Evolutionary conservation across 2,888 invertebrate species (phyloP), one percentile per base, ranked within the genome.

Genomic region (Drosophila formosana): DNA sequence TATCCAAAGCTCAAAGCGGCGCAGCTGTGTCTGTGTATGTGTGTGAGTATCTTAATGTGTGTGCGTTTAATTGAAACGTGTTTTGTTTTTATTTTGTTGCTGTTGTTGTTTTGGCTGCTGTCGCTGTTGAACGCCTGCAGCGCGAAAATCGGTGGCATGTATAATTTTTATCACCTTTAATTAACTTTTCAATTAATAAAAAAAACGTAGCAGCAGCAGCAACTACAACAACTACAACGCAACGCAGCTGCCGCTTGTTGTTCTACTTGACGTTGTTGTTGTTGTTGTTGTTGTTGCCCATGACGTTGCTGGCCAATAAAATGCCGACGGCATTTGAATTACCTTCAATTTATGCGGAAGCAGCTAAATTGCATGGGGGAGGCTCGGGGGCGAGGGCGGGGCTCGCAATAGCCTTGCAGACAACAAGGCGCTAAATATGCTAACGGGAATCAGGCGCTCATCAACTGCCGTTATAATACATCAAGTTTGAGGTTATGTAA

Each of bases 161-260:
- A 88, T 90, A 90, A 90, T 89, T 90, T 90, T 90, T 90, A 90
- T 90, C 90, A 88, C 90, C 89, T 90, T 90, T 90, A 90, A 90
- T 90, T 90, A 90, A 90, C 88, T 90, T 90, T 90, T 90, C 90
- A 90, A 90, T 90, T 90, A 90, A 90, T 90, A 90, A 88, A 89
- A 89, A 86, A 88, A 82, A 64, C 56, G 60, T 51, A 72, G 43
- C 72, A 56, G 49, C 69, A 62, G 23, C 64, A 25, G n/a, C 64
- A 58, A 49, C 72, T 60, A 39, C 68, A 73, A 50, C 51, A 39
- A 57, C 72, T 67, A 67, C 53, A 63, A 45, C 64, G 58, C 25
- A 70, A 75, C 69, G 67, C 75, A 72, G 87, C 77, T 86, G 79
- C 26, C 60, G 49, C 18, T 18, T 46, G 39, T 47, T 46, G 32